Percentiles rank a stretch among this genome's conserved stretches.
Evolutionary conservation across 2,888 invertebrate species (phyloP).

Genomic region (Argynnis bischoffii): DNA sequence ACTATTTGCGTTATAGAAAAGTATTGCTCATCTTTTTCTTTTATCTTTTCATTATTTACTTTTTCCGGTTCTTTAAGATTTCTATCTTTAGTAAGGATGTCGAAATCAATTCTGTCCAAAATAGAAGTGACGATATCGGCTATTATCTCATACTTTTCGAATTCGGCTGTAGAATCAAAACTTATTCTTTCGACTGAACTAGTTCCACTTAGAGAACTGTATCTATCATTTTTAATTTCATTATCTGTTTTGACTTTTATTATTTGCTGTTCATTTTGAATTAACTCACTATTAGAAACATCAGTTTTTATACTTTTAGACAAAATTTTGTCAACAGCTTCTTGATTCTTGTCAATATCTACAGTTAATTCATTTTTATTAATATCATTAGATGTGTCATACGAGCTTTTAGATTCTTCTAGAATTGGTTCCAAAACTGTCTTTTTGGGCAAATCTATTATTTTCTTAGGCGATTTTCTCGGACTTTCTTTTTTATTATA

Average conservation of each 20-base stretch:
- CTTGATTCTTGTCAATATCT: conserved; percentile 12
- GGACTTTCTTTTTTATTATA: conserved; percentile 55
- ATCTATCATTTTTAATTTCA: conserved; percentile 17
- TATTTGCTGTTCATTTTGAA: conserved; percentile 5
- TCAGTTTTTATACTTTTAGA: background rate
- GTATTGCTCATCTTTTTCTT: conserved; percentile 22
- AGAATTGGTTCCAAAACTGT: conserved; percentile 68
- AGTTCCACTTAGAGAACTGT: conserved; percentile 35
- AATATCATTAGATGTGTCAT: conserved; percentile 57
- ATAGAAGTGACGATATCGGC: conserved; percentile 58
- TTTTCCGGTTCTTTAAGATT: conserved; percentile 19
- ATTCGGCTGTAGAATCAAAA: conserved; percentile 70
- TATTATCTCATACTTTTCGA: conserved; percentile 68
- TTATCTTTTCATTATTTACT: conserved; percentile 34
- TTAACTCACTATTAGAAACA: background rate
- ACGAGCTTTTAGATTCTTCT: conserved; percentile 75
- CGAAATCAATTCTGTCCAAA: conserved; percentile 54
- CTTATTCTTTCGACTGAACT: conserved; percentile 59
- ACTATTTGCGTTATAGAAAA: conserved; percentile 69
- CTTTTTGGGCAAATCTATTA: conserved; percentile 45
- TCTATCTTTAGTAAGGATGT: conserved; percentile 29
- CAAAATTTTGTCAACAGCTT: background rate
- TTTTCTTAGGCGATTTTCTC: conserved; percentile 59
- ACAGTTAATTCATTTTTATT: conserved; percentile 40
- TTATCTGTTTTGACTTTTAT: too few species aligned